Evolutionary conservation across 2,797 vertebrate species (phyloP).

Genomic region (Megaceryle alcyon): DNA sequence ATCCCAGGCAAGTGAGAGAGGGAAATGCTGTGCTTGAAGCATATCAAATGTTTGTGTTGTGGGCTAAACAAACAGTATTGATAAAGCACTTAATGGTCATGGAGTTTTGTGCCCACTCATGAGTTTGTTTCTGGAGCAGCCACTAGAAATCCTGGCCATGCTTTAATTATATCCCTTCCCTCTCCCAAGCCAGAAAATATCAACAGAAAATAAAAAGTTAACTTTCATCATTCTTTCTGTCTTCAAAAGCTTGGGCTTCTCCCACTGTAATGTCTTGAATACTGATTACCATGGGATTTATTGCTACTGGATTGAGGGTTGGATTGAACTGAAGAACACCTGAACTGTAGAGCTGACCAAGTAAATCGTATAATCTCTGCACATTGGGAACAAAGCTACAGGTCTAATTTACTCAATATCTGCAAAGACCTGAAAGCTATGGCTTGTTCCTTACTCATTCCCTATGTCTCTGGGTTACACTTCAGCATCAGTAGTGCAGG

Average conservation of each 20-base stretch:
- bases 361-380: neutral
- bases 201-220: neutral
- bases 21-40: slow-evolving; percentile 13
- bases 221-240: neutral
- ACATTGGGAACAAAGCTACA: neutral
- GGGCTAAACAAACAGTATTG: neutral
- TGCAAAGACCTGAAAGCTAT: neutral
- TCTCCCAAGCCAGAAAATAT: neutral
- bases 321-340: neutral
- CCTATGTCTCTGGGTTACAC: neutral
- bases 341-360: neutral
- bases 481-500: neutral
- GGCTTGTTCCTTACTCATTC: neutral
- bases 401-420: neutral
- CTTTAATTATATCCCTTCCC: neutral
- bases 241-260: neutral
- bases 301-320: neutral
- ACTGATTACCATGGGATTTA: neutral
- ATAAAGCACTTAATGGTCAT: neutral
- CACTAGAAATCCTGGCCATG: neutral
- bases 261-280: neutral
- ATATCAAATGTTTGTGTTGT: neutral
- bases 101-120: neutral
- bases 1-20: neutral
- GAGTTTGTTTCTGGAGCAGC: neutral